Base-by-base conservation (phyloP, 2,113 vertebrate species). In the Equus quagga region DNA sequence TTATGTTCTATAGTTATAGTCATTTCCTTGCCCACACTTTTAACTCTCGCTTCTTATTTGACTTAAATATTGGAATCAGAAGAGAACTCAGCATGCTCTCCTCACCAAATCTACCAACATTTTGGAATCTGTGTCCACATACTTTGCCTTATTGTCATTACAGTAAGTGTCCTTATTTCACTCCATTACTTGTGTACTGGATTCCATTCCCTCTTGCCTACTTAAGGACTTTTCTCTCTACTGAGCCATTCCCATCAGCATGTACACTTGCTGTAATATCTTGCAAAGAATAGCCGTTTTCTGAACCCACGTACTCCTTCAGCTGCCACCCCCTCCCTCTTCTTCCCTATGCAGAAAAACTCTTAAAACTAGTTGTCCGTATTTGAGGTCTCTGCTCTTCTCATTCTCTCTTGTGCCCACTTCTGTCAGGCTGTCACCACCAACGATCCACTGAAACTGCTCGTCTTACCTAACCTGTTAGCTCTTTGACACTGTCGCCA, bases 31-130 rank as follows among this genome's bases (percentile, higher is more conserved):
- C 60, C 51, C 13, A 51, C 1, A 51, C 56, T 84, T 79, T 67
- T 23, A 70, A 31, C 56, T 78, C 56, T 78, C 31, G 69, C 33
- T 96, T 72, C 46, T 81, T 88, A 26, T 28, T 83, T 81, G 41
- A 89, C 69, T 36, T 96, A 81, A 86, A 17, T 58, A 65, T 15
- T 93, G 72, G 65, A 79, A 64, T 51, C 85, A 24, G 73, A 83
- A 92, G 54, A 79, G 73, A 91, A 78, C 72, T 56, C 1, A 58
- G 6, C 46, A 6, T 46, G 26, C 33, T 41, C 62, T 76, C 21
- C 60, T 79, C 23, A 51, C 6, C 33, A 58, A 24, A 41, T 60
- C 41, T 46, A 36, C 93, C 44, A 15, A 8, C 1, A 0, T 41
- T 0, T 3, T 6, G 3, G n/a, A 75, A 19, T n/a, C 89, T 46